Evolutionary conservation across 2,888 invertebrate genomes (phyloP).

Genomic region (Gisinianus flammeolus): DNA sequence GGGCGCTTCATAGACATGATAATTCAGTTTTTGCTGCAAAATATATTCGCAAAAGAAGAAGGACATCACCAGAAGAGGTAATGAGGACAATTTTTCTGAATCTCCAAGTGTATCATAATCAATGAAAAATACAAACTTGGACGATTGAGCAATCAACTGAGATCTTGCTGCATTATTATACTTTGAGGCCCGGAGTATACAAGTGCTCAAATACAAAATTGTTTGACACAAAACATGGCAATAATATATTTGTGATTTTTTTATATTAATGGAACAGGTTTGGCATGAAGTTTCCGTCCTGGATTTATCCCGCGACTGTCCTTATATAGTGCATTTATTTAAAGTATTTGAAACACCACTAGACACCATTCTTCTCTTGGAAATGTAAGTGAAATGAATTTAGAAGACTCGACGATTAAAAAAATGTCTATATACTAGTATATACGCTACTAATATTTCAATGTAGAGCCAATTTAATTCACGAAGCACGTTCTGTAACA

Average conservation of each 20-base stretch:
- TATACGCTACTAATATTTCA: not conserved
- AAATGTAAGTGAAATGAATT: constrained; percentile 71
- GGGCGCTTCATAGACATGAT: constrained; percentile 84
- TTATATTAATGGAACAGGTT: constrained; percentile 73
- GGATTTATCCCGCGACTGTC: constrained; percentile 80
- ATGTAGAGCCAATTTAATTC: not conserved
- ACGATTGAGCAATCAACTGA: too few species aligned
- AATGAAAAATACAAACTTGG: constrained; percentile 14
- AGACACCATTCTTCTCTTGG: constrained; percentile 83
- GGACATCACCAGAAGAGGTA: constrained; percentile 65
- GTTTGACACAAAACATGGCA: too few species aligned
- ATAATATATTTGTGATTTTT: constrained; percentile 1
- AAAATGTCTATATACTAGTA: not conserved
- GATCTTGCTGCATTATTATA: too few species aligned
- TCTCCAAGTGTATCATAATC: not conserved
- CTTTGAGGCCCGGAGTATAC: too few species aligned
- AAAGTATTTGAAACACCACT: constrained; percentile 78
- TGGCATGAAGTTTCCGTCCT: constrained; percentile 93
- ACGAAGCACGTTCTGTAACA: not conserved
- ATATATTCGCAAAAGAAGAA: constrained; percentile 88
- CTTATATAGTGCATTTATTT: constrained; percentile 86
- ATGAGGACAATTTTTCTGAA: not conserved
- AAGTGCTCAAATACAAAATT: too few species aligned
- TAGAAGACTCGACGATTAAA: not conserved
- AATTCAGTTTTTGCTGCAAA: constrained; percentile 95